phyloP scores from a whole-genome alignment of 2,888 invertebrate species.

The Amiota minor region DNA sequence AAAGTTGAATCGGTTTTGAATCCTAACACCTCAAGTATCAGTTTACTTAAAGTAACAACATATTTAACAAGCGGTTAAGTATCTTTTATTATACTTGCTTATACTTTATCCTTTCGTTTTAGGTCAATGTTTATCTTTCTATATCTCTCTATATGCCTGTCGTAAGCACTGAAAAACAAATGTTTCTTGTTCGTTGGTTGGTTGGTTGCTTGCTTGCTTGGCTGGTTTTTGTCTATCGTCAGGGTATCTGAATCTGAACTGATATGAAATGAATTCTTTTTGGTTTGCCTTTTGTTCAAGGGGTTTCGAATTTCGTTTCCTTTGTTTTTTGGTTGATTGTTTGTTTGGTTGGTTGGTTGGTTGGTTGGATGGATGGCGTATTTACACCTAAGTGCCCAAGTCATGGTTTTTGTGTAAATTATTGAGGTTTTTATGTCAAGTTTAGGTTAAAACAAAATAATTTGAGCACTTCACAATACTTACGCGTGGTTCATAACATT shows the following conservation, averaged over 20 bases:
- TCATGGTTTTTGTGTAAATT: constrained; percentile 5
- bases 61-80: constrained; percentile 40
- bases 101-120: no score
- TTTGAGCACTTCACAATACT: constrained; percentile 41
- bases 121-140: no score
- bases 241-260: constrained; percentile 48
- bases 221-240: constrained; percentile 44
- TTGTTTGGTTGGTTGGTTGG: neutral
- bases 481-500: constrained; percentile 65
- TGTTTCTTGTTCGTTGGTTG: no score
- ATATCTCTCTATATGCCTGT: no score
- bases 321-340: constrained; percentile 15
- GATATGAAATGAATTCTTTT: constrained; percentile 29
- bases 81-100: constrained; percentile 5
- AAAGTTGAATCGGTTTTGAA: neutral
- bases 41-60: constrained; percentile 17
- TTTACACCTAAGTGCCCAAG: neutral
- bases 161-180: no score
- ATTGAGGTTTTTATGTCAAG: constrained; percentile 21
- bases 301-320: constrained; percentile 23
- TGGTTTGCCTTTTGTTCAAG: constrained; percentile 19
- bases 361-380: constrained; percentile 14
- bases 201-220: constrained; percentile 29
- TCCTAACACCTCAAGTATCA: constrained; percentile 22
- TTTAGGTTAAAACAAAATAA: neutral